Evolutionary conservation across 2,888 invertebrate species (phyloP), one percentile per base, ranked within the genome.

Genomic region (Pyrrhosoma nymphula): DNA sequence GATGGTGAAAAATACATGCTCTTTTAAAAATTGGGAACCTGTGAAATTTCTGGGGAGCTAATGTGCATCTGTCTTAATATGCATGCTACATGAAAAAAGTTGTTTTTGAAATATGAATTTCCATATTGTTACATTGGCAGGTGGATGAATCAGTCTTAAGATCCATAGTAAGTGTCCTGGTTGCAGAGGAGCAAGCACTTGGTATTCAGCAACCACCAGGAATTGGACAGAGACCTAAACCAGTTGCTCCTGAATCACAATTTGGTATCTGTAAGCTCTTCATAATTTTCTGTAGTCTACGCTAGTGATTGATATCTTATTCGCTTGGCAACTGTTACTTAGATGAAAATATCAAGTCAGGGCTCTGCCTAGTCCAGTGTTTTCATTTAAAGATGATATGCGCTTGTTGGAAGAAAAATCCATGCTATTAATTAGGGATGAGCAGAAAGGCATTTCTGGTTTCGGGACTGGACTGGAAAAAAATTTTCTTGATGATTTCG

Each of bases 141-240:
- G 96, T 96, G 75, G 98, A 98, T 96, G 98, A 98, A 96, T 98
- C 98, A 96, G 98, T 98, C 6, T 97, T 98, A 0, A 97, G 97
- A 95, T 97, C 98, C 0, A 97, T 98, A 0, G 98, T 98, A 0
- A 97, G 97, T 95, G 98, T 98, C 0, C 97, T 99, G 90, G 98
- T 98, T 18, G 97, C 98, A 0, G 98, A 98, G 96, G 99, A 99
- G 96, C 97, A 98, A 96, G 97, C 98, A 18, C 97, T 98, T 20
- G 98, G 98, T 0, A 97, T 98, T 12, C 97, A 97, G 95, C 98
- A 98, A 96, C 98, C 98, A 0, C 97, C 97, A 14, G 98, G 98
- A 0, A 98, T 98, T 95, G 98, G 98, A 0, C 98, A 98, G 96
- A 97, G 98, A 95, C 98, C 98, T 0, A 97, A 98, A 96, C 98